Percentiles rank a stretch among this genome's conserved stretches.
phyloP scores from a whole-genome alignment of 2,113 vertebrate genomes.

The Archilochus colubris region DNA sequence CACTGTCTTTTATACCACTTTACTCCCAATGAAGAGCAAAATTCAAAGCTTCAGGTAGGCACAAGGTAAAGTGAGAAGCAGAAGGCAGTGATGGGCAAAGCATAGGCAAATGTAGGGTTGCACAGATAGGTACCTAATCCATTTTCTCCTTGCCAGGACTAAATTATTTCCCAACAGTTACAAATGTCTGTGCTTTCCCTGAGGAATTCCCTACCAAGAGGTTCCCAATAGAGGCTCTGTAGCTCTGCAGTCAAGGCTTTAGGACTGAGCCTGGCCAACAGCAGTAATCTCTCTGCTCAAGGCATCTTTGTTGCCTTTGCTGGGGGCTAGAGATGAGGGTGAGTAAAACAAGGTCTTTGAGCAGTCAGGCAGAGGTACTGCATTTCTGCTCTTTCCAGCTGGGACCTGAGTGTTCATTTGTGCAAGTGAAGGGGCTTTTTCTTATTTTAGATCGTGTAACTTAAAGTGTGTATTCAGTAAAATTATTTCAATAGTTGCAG shows the following conservation, averaged over 20 bases:
- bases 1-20: not conserved
- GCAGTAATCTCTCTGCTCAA: not conserved
- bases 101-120: not conserved
- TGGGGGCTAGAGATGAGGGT: not conserved
- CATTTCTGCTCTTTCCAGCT: not conserved
- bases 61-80: not conserved
- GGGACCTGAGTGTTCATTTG: not conserved
- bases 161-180: not conserved
- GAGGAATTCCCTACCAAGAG: not conserved
- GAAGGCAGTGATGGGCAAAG: not conserved
- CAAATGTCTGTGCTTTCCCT: not conserved
- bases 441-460: not conserved
- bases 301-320: not conserved
- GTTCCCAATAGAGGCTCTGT: not conserved
- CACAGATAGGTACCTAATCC: not conserved
- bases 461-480: not conserved
- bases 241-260: not conserved
- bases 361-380: not conserved
- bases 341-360: not conserved
- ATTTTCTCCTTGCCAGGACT: not conserved
- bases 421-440: not conserved
- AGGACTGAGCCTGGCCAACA: not conserved
- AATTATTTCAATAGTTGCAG: slow-evolving; percentile 1
- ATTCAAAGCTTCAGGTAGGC: not conserved
- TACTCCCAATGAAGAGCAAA: not conserved